Evolutionary conservation across 2,113 vertebrate genomes (phyloP), one percentile per base, ranked within the genome.

Genomic region (Hippotragus niger): DNA sequence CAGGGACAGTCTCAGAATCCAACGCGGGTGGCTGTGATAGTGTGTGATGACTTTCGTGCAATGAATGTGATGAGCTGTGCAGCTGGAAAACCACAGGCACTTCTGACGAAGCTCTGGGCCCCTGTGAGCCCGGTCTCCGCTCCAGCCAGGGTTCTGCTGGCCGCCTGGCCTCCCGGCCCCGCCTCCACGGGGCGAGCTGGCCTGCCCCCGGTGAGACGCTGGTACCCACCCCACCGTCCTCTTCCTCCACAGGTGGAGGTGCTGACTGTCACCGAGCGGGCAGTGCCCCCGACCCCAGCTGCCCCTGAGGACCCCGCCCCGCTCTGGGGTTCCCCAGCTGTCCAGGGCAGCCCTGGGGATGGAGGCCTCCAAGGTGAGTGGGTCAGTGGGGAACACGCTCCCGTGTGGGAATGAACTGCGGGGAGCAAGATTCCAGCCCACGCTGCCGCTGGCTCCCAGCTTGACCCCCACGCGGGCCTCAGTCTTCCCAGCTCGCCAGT

Each of bases 261-360:
- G 85, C 98, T 99, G 57, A 95, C 98, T 0, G 96, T 94, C 19
- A 98, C 85, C 0, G 98, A 98, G 64, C 86, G 23, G 14, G 52
- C 78, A 43, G 8, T 43, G 1, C 36, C 99, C 1, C 96, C 88
- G 0, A 96, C 98, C 64, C 98, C 88, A 96, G 98, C 36, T 96
- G 95, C 83, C 96, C 97, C 90, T 52, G 16, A 96, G 88, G 97
- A 97, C 76, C 88, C 98, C 0, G 97, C 98, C 60, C 97, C 96
- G 19, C 98, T 99, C 85, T 99, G 99, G 99, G 99, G 99, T 76
- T 98, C 99, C 33, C 97, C 98, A 0, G 98, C 99, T 0, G 97
- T 99, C 80, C 99, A 98, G 23, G 99, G 99, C 81, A 99, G 98
- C 96, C 99, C 99, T 0, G 99, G 99, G 67, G 99, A 99, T 94